These are phyloP conservation scores for Prionailurus bengalensis DNA, from an alignment of 2,113 vertebrate genomes.

Conservation along the genomic window DNA sequence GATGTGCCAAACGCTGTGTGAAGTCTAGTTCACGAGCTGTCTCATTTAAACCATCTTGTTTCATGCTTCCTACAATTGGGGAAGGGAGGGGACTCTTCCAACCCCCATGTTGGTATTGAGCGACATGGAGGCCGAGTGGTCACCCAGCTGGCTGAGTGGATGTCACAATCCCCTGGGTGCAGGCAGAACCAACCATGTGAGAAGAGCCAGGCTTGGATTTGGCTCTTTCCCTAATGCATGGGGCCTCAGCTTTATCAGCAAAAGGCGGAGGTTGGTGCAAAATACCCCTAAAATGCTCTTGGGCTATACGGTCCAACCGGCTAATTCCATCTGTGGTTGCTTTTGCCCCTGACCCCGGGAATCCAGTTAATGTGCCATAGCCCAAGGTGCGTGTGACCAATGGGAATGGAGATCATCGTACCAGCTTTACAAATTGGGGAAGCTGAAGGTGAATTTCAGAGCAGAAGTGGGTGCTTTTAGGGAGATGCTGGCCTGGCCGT, in stretches of 20 bases:
- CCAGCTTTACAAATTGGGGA: background rate
- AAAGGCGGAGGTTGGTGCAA: background rate
- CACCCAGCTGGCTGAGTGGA: background rate
- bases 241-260: background rate
- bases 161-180: background rate
- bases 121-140: background rate
- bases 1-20: background rate
- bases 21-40: background rate
- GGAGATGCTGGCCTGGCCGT: background rate
- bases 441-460: background rate
- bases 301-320: background rate
- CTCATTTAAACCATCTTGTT: background rate
- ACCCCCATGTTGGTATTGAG: background rate
- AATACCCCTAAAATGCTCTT: background rate
- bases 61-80: background rate
- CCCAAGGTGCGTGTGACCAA: background rate
- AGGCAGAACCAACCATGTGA: background rate
- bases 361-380: background rate
- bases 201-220: background rate
- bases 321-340: background rate
- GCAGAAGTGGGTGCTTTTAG: background rate
- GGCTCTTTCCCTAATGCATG: background rate
- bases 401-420: background rate
- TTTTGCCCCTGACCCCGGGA: background rate
- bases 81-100: background rate